Base-by-base conservation (phyloP, 2,797 vertebrate genomes). In the Rhabdophis nuchalis region DNA sequence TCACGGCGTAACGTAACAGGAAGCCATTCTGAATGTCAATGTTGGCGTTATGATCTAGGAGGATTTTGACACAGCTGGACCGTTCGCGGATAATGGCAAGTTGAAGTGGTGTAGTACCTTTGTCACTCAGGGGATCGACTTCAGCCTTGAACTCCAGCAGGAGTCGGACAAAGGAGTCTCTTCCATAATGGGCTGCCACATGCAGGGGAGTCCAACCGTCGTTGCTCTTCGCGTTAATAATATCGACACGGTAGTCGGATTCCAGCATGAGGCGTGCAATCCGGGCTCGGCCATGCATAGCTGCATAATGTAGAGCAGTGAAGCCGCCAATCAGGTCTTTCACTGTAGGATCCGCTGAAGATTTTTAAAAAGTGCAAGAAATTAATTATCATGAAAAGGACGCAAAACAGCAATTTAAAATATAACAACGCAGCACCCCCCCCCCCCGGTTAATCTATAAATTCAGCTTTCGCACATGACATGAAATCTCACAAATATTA, bases 21-120 rank as follows among this genome's bases (percentile, higher is more conserved):
- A 99, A 99, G 93, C 99, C 99, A 5, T 99, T 99, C 88, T 99
- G 99, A 96, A 99, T 99, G 98, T 99, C 99, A 87, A 99, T 99
- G 97, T 99, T 99, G 98, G 99, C 99, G 60, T 98, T 98, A 97
- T 99, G 98, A 97, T 99, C 99, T 96, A 99, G 98, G 58, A 99
- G 99, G 96, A 99, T 99, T 93, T 98, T 98, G 89, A 99, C 99
- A 10, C 99, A 99, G 97, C 98, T 99, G 58, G 99, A 99, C 93
- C 99, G 98, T 96, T 99, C 99, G 0, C 99, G 98, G 97, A 99
- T 99, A 96, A 99, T 99, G 96, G 99, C 99, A 86, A 99, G 97
- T 97, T 99, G 99, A 11, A 99, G 98, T 0, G 99, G 99, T 0
- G 99, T 99, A 85, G 99, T 99, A 91, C 99, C 99, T 97, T 99